A percentile compares a stretch with the other conserved stretches of the same genome.
phyloP scores from a whole-genome alignment of 2,113 vertebrate genomes.

The Sminthopsis crassicaudata region DNA sequence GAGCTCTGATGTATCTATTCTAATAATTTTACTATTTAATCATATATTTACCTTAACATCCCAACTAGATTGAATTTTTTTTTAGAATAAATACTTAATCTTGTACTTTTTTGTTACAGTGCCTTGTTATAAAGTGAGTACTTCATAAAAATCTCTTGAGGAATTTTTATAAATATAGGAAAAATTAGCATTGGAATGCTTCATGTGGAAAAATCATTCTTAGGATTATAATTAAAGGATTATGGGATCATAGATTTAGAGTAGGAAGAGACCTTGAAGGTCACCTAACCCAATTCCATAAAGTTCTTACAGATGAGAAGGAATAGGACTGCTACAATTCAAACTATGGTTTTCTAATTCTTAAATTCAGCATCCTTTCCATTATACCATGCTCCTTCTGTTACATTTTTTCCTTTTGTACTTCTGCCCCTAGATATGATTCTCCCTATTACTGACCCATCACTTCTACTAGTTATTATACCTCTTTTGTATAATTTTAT shows the following conservation, averaged over 20 bases:
- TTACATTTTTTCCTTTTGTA: not conserved
- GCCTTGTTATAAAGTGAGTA: not conserved
- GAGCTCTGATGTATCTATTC: not conserved
- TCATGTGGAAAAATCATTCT: not conserved
- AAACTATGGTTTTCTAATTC: not conserved
- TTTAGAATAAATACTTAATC: not conserved
- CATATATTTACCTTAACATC: not conserved
- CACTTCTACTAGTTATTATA: not conserved
- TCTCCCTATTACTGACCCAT: not conserved
- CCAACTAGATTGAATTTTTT: not conserved
- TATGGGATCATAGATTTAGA: not conserved
- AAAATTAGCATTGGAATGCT: not conserved
- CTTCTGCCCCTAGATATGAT: not conserved
- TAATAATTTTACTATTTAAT: not conserved
- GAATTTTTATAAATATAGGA: not conserved
- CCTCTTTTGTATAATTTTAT: rapidly evolving
- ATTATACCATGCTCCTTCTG: not conserved
- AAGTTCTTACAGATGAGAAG: not conserved
- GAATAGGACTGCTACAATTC: not conserved
- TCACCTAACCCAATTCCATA: not conserved
- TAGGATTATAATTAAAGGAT: not conserved
- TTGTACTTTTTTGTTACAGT: not conserved
- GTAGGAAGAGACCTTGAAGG: not conserved
- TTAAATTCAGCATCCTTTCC: not conserved
- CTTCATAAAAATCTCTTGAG: not conserved